Base-by-base conservation (phyloP, 2,888 invertebrate species). In the Teleiodes luculella region DNA sequence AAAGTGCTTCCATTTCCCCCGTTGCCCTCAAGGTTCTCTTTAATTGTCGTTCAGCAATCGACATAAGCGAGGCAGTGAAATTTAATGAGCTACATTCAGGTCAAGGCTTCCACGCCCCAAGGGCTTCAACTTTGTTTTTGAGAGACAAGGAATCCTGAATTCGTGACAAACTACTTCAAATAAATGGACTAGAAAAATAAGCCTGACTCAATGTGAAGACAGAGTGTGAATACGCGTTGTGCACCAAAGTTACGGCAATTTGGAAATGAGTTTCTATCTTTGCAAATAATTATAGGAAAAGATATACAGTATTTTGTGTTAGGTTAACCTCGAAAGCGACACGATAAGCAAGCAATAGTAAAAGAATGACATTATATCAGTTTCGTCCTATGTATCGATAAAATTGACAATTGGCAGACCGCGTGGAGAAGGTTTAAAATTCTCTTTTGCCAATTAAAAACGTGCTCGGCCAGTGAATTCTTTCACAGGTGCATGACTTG, bases 41-140 rank as follows among this genome's bases (percentile, higher is more conserved):
- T 83, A 80, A 83, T 86, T 84, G 77, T 76, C 75, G 73, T 78
- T 74, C 74, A 70, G 76, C 76, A 76, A 83, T 80, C 74, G 78
- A 70, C 72, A 76, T 77, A 72, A 78, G 73, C 76, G 79, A 74
- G 74, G 72, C 75, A 74, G 72, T 78, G 74, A 75, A 80, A 83
- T 83, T 83, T 82, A 80, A 84, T 76, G 80, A 83, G 76, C 70
- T 71, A 73, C 73, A 82, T 80, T 83, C 65, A 64, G 82, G 82
- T 80, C 84, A 84, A 84, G 84, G 84, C 67, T 76, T 68, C 67
- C 66, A 68, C 61, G 65, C 57, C 61, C 64, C 58, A 60, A 58
- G 53, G 57, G 65, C 57, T 62, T 65, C 58, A 60, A 58, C 53
- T 56, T 52, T 53, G 39, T 52, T 51, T 53, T 54, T 54, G 20